Evolutionary conservation across 2,113 vertebrate species (phyloP), one percentile per base, ranked within the genome.

Genomic region (Peromyscus leucopus): DNA sequence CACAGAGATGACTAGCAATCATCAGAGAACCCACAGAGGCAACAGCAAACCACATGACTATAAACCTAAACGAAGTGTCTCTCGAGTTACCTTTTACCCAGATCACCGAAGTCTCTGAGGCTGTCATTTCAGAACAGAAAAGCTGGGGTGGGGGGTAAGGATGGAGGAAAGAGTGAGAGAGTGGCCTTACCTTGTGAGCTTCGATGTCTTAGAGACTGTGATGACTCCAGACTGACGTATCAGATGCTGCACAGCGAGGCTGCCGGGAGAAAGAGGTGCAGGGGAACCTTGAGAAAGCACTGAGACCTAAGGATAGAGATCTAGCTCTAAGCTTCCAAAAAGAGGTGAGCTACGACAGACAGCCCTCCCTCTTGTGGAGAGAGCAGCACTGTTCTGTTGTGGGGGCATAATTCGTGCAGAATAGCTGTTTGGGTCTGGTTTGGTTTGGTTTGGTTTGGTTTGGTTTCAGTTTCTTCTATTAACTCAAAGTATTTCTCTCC

Each of bases 191-290:
- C 10, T 90, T 67, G 13, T 28, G 8, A 19, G 17, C 59, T 67
- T 72, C 42, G 33, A 24, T 63, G 75, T 42, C 65, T 92, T 8
- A 71, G 78, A 93, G 65, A 39, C 8, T 24, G 33, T 31, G 4
- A 88, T 42, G 31, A 11, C 15, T 57, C 72, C 39, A 51, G 15
- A 15, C 36, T 61, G 36, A 42, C n/a, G 42, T 5, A 1, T 61
- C 36, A 36, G 63, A 7, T 21, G 7, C 36, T 36, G 2, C 6
- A 9, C 4, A 31, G 78, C 4, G 4, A 91, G 9, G 57, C 57
- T 82, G 15, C 51, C 28, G 22, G 39, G 4, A n/a, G 51, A 72
- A 79, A 42, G n/a, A 33, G 22, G 0, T 3, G 0, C 3, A 5
- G 0, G 21, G 48, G 48, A 39, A 80, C 51, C 80, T n/a, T 2